These are phyloP conservation scores for Mythimna vitellina DNA, from an alignment of 2,888 invertebrate species.

Conservation along the genomic window DNA sequence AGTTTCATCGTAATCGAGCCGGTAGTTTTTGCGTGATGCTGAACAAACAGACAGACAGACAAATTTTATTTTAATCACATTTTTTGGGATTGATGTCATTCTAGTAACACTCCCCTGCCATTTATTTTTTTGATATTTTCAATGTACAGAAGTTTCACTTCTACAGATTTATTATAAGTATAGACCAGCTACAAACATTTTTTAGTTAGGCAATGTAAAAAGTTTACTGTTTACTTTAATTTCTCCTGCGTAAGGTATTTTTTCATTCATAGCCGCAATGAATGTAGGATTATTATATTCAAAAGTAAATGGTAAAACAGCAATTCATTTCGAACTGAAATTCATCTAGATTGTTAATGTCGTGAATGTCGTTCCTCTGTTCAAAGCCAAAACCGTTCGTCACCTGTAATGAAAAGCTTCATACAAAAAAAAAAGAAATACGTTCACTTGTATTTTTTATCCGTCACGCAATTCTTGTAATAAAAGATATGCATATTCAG, in stretches of 20 bases:
- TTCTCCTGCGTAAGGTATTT: background rate
- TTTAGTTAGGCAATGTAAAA: background rate
- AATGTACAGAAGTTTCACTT: no score
- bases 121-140: no score
- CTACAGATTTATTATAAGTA: no score
- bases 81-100: no score
- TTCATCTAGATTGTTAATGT: background rate
- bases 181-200: no score
- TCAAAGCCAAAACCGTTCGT: slow-evolving; percentile 11
- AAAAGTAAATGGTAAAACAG: slow-evolving; percentile 31
- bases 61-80: no score
- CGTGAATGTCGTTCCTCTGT: slow-evolving; percentile 8
- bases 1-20: no score
- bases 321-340: slow-evolving; percentile 6
- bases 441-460: background rate
- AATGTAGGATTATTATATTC: slow-evolving; percentile 4
- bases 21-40: no score
- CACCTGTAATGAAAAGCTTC: background rate
- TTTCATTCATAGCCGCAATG: slow-evolving; percentile 10
- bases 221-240: background rate
- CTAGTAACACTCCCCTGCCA: no score
- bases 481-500: background rate
- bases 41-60: no score
- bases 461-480: background rate
- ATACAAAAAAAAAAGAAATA: background rate